Evolutionary conservation across 30 jellyfish, hydroid and myxozoan species (phyloP), one percentile per base, ranked within the genome.

Genomic region (Aurelia coerulea): DNA sequence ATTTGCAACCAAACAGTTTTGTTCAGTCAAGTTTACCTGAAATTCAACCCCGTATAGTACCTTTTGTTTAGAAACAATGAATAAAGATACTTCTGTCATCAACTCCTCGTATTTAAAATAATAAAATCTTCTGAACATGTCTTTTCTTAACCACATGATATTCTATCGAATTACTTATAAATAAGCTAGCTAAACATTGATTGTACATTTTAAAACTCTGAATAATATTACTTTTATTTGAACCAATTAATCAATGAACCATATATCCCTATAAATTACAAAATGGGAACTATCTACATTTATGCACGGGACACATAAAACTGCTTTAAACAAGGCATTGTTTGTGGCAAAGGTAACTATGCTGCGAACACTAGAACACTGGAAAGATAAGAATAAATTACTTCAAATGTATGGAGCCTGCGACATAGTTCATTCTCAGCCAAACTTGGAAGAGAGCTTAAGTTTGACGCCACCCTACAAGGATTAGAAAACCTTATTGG

Each of bases 181-280:
- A 71, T 41, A 71, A 71, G 33, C 81, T 71, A 35, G 62, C 23
- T 71, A 71, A 41, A 17, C 49, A 23, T 67, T 23, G 18, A 23
- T 16, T 67, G 70, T 60, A 60, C 70, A 60, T 60, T 17, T 46
- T 60, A 70, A 70, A 70, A 70, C 80, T 70, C 52, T 70, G 80
- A 70, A 70, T 70, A 70, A 23, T 70, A 70, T 70, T 35, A 35
- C 33, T 70, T 70, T 41, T 66, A 70, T 70, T 70, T 31, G 23
- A 41, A 35, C 62, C 39, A 70, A 33, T 17, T n/a, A 35, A 33
- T 33, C 32, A 70, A 10, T 60, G 35, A 60, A 17, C 35, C 13
- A 60, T 59, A 59, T 60, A 60, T 60, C 35, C 70, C 10, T 60
- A 60, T 60, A 60, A 60, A 13, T 60, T 60, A 60, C 70, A 13